Conservation (phyloP, 2,888 invertebrate genomes). For the Lacanobia oleracea region DNA sequence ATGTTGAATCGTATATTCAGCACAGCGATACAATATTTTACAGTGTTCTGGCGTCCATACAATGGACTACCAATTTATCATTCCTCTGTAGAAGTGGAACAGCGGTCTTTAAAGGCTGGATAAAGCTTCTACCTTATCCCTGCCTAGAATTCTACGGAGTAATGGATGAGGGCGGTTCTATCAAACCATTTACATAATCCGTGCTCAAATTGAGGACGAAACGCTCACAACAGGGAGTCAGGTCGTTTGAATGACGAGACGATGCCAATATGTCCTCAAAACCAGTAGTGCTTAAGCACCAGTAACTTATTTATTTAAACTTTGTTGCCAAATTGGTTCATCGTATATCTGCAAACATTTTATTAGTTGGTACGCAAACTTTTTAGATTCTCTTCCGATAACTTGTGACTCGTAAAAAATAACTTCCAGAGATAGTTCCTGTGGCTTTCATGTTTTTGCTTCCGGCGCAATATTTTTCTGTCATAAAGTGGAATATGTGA, state of each 20-base stretch:
- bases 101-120: conserved; percentile 31
- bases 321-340: conserved; percentile 36
- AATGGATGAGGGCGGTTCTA: conserved; percentile 16
- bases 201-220: conserved; percentile 54
- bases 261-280: conserved; percentile 20
- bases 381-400: conserved; percentile 35
- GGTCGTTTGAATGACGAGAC: conserved; percentile 30
- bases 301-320: conserved; percentile 58
- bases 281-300: background rate
- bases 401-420: conserved; percentile 31
- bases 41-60: conserved; percentile 10
- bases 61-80: conserved; percentile 41
- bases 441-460: conserved; percentile 19
- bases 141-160: conserved; percentile 23
- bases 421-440: conserved; percentile 15
- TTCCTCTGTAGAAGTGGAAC: conserved; percentile 23
- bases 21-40: conserved; percentile 8
- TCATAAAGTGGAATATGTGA: conserved; percentile 6
- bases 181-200: conserved; percentile 38
- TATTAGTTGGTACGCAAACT: conserved; percentile 32
- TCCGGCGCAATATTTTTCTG: conserved; percentile 8
- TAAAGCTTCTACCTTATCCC: conserved; percentile 17
- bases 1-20: conserved; percentile 29
- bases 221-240: conserved; percentile 34
- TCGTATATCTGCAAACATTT: conserved; percentile 19